These are phyloP conservation scores for Rhabditoides inermis DNA, from an alignment of 2,888 invertebrate species.

Conservation along the genomic window DNA sequence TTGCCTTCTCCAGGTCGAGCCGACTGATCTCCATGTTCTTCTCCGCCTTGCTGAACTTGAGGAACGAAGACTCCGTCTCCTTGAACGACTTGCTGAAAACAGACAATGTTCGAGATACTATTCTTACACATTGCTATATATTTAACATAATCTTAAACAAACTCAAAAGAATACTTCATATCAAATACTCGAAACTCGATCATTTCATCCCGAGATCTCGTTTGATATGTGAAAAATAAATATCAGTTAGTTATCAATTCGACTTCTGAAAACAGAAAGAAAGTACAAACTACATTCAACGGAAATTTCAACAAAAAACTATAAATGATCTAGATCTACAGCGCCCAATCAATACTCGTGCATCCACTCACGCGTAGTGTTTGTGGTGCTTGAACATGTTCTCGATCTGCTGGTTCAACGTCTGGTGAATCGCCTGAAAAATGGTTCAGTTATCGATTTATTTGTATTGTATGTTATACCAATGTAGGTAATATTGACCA, in stretches of 20 bases:
- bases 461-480: neutral
- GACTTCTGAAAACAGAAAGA: too few relatives aligned
- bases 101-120: neutral
- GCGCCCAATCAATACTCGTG: neutral
- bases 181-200: too few relatives aligned
- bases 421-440: conserved; percentile 61
- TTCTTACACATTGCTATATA: too few relatives aligned
- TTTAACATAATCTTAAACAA: too few relatives aligned
- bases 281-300: neutral
- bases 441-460: neutral
- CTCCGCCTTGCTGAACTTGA: conserved; percentile 88
- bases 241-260: too few relatives aligned
- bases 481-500: neutral
- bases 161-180: too few relatives aligned
- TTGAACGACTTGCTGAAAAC: conserved; percentile 60
- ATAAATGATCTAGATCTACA: neutral
- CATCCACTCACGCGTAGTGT: conserved; percentile 33
- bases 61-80: conserved; percentile 86
- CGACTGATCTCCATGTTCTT: conserved; percentile 88
- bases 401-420: conserved; percentile 65
- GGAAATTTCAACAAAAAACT: conserved; percentile 2
- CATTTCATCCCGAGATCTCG: too few relatives aligned
- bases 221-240: too few relatives aligned
- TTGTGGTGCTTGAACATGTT: conserved; percentile 65
- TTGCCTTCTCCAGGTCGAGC: conserved; percentile 81